Evolutionary conservation across 2,113 vertebrate species (phyloP), one percentile per base, ranked within the genome.

Genomic region (Circaetus cinerascens): DNA sequence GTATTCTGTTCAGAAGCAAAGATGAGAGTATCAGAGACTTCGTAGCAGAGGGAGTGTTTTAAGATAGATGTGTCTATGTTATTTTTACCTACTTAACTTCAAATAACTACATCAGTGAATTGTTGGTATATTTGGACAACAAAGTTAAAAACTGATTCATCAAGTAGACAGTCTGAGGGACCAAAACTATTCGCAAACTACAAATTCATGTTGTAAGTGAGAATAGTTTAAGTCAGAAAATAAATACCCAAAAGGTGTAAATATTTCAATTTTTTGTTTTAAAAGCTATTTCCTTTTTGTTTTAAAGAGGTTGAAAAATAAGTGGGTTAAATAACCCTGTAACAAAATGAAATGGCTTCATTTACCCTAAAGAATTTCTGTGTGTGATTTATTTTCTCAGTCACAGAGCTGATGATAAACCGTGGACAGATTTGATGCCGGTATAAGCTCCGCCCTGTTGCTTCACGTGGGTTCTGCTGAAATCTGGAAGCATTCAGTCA

Each of bases 281-380:
- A 45, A 68, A 66, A 88, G 34, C 29, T 77, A 74, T 83, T 88
- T 95, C 71, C 93, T 95, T 97, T 96, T 95, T 96, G 40, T 94
- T 96, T 95, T 88, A 96, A 94, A 96, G 93, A 96, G 78, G 90
- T 68, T 84, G 78, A 64, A 56, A 82, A 66, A n/a, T 43, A 75
- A 64, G 13, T 85, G 90, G 74, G 92, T 97, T 94, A 90, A 79
- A 45, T 86, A 90, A 94, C 84, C 92, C 67, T 85, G 15, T 78
- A 75, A 67, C 60, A 40, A 91, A 66, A 83, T 64, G 43, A 69
- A 91, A 72, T 68, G 48, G n/a, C 68, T 94, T 94, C 8, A 26
- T 89, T 89, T 77, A 84, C 76, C 51, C 51, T 71, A 29, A 80
- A 77, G 56, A 85, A 76, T 92, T 92, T 63, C 56, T 79, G 14